Percentiles rank a stretch among this genome's conserved stretches.
These are phyloP conservation scores for Ornithoptera priamus DNA, from an alignment of 2,888 invertebrate genomes.

Conservation along the genomic window DNA sequence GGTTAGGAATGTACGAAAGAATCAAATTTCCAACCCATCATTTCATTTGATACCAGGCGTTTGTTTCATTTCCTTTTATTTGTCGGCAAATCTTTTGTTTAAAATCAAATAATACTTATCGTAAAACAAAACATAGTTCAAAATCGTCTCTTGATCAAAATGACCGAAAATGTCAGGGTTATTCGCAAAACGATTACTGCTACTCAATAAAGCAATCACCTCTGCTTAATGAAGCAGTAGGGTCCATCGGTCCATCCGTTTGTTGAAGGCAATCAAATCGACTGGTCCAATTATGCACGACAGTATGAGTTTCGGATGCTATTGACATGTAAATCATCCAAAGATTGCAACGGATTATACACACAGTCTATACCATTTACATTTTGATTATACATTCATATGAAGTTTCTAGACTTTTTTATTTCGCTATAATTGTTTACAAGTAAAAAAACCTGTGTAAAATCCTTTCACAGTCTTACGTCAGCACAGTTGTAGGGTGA, in stretches of 20 bases:
- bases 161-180: neutral
- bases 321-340: slow-evolving; percentile 1
- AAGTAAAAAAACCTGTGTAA: no score
- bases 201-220: slow-evolving; percentile 22
- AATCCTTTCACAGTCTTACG: no score
- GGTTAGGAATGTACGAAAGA: no score
- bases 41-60: no score
- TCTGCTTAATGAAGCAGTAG: slow-evolving; percentile 19
- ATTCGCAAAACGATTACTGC: slow-evolving; percentile 14
- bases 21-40: no score
- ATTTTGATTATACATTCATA: neutral
- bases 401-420: no score
- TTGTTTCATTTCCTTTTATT: no score
- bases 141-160: neutral
- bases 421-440: no score
- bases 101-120: no score
- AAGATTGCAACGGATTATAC: neutral
- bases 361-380: neutral
- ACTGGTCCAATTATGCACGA: slow-evolving; percentile 4
- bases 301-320: neutral
- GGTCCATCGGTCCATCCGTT: slow-evolving; percentile 13
- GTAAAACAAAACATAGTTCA: no score
- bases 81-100: no score
- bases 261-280: slow-evolving; percentile 19
- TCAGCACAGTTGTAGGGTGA: no score